These are phyloP conservation scores for Sesia apiformis DNA, from an alignment of 2,888 invertebrate genomes.

Conservation along the genomic window DNA sequence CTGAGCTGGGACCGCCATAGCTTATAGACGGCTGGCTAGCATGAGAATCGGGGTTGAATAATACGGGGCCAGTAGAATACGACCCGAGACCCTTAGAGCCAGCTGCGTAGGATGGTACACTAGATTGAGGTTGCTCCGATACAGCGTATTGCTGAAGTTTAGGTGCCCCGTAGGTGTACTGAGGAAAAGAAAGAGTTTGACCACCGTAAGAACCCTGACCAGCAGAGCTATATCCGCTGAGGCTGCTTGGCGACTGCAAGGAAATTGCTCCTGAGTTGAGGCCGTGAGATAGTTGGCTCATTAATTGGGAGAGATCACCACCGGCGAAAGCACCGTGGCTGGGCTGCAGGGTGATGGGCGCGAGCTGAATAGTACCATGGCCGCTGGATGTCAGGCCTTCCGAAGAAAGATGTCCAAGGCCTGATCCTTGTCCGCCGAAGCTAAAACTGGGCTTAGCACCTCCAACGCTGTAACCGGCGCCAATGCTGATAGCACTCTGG, in stretches of 20 bases:
- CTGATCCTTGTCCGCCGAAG: slow-evolving; percentile 37
- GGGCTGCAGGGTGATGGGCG: slow-evolving; percentile 52
- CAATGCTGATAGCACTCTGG: slow-evolving; percentile 56
- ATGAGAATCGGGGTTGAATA: slow-evolving; percentile 50
- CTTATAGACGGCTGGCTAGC: slow-evolving; percentile 22
- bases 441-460: slow-evolving; percentile 49
- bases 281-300: slow-evolving; percentile 55
- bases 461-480: slow-evolving; percentile 65
- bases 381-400: slow-evolving; percentile 41
- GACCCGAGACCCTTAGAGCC: slow-evolving; percentile 62
- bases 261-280: slow-evolving; percentile 47
- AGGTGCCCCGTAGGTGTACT: slow-evolving; percentile 38
- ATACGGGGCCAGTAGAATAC: slow-evolving; percentile 58
- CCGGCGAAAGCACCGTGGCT: slow-evolving; percentile 36
- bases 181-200: slow-evolving; percentile 41
- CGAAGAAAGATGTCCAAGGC: slow-evolving; percentile 32
- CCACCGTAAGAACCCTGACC: slow-evolving; percentile 31
- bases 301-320: slow-evolving; percentile 51
- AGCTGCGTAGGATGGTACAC: slow-evolving; percentile 48
- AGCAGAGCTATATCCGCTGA: slow-evolving; percentile 42
- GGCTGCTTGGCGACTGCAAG: slow-evolving; percentile 36
- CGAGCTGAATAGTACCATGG: slow-evolving; percentile 44
- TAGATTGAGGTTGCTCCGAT: slow-evolving; percentile 33
- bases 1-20: slow-evolving; percentile 33
- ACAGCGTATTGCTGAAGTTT: slow-evolving; percentile 42